phyloP scores from a whole-genome alignment of 2,888 invertebrate species.

The Limnephilus marmoratus region DNA sequence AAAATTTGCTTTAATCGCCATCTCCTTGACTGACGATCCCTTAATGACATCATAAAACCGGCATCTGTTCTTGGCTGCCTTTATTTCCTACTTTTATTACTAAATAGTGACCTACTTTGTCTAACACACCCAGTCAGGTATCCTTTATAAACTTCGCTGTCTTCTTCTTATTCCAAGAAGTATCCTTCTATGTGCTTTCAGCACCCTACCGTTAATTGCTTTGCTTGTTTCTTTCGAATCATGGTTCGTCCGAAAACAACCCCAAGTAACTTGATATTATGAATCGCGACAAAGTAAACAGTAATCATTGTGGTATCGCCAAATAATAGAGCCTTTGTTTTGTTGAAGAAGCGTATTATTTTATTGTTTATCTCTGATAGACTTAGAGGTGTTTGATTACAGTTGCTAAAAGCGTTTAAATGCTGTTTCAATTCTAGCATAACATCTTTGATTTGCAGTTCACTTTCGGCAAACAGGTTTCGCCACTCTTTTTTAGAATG shows the following conservation, averaged over 20 bases:
- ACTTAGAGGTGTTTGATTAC: neutral
- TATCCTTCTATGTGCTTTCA: neutral
- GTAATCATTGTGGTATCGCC: neutral
- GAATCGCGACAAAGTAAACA: neutral
- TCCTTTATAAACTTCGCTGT: neutral
- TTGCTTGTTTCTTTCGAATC: neutral
- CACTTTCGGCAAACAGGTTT: neutral
- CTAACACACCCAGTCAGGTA: conserved; percentile 2
- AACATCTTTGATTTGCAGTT: neutral
- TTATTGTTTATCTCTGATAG: neutral
- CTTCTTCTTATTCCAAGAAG: neutral
- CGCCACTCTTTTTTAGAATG: too few species aligned
- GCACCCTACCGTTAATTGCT: neutral
- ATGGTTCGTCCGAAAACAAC: neutral
- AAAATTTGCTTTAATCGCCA: conserved; percentile 6
- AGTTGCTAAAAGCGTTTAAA: neutral
- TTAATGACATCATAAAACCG: conserved; percentile 26
- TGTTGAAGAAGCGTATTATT: neutral
- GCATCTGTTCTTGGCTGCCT: conserved; percentile 7
- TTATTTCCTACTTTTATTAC: conserved; percentile 39
- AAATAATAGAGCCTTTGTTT: neutral
- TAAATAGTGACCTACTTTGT: conserved; percentile 30
- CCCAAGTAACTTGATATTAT: conserved; percentile 2
- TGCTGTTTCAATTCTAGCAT: neutral
- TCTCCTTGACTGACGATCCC: neutral